Evolutionary conservation across 2,888 invertebrate genomes (phyloP), one percentile per base, ranked within the genome.

Genomic region (Acleris sparsana): DNA sequence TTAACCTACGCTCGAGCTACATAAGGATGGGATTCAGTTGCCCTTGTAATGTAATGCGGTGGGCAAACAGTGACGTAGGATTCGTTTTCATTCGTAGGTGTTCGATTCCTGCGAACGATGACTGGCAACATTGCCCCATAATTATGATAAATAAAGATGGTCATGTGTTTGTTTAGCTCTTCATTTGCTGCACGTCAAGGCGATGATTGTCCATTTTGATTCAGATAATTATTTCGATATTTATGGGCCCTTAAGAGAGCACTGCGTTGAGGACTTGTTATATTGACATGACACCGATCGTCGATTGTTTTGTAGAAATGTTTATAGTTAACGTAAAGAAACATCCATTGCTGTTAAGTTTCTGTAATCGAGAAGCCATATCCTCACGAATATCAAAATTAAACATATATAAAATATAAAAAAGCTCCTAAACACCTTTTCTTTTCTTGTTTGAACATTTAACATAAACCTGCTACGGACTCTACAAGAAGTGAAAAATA

Each of bases 111-210:
- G 78, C 76, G 88, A 90, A 92, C 73, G 80, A 85, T 92, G 92
- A 92, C 92, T 87, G 73, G 88, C 82, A 75, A 77, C 78, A 79
- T 72, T 75, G 71, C 73, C 71, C 78, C 80, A 85, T 86, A 89
- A 90, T 91, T 89, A 91, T 88, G 83, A 86, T 88, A 87, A 89
- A 89, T 89, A 90, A 89, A 87, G 84, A 85, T 78, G 78, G 80
- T 81, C 83, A 84, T 84, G 71, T 91, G 83, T 91, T 92, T 90
- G 88, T 87, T 89, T 86, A 89, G 83, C 88, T 87, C 89, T 91
- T 91, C 89, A 90, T 91, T 90, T 87, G 86, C 82, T 83, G 79
- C 84, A 83, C 80, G 57, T 71, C 73, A 64, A 68, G 72, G 78
- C 73, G 73, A 76, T 80, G 81, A 82, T 70, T 80, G 72, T 70